Base-by-base conservation (phyloP, 2,888 invertebrate species). In the Yponomeuta evonymella region DNA sequence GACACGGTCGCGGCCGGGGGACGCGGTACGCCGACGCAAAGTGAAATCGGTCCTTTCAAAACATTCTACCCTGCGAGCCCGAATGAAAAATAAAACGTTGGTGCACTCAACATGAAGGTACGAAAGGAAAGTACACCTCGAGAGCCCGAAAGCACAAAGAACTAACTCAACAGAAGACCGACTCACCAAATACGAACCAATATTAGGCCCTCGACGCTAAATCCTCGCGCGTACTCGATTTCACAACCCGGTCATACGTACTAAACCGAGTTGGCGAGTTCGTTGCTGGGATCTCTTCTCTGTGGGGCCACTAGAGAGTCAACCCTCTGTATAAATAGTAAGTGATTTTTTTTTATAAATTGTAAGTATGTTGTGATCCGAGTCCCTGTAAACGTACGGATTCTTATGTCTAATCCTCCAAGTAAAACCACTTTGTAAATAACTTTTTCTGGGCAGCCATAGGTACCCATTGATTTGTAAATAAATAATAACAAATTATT, bases 1-100 rank as follows among this genome's bases (percentile, higher is more conserved):
- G 85, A 86, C 83, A 86, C 86, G 88, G 87, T 43, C 86, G 86
- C 86, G 76, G 76, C 67, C 36, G 76, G 75, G 74, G 74, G 67
- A 72, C 48, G 64, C 72, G 74, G 73, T 66, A 76, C 74, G 76
- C 79, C 80, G 83, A 83, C 83, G 88, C 81, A 86, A 87, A 88
- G 89, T 87, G 87, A 88, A 90, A 90, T 89, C 90, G 89, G 88
- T 89, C 88, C 91, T 89, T 90, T 90, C 90, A 90, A 90, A 90
- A 90, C 89, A 89, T 90, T 91, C 88, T 85, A 85, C 87, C 70
- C 70, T 63, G 70, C 83, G 84, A 77, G 83, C 78, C 80, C 79
- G 84, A 84, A 85, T 83, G 83, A 80, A 88, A 88, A 89, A 88
- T 87, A 89, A 89, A 88, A 85, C 85, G 81, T 48, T 66, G 75